Evolutionary conservation across 2,113 vertebrate genomes (phyloP).

Genomic region (Oryzias curvinotus): DNA sequence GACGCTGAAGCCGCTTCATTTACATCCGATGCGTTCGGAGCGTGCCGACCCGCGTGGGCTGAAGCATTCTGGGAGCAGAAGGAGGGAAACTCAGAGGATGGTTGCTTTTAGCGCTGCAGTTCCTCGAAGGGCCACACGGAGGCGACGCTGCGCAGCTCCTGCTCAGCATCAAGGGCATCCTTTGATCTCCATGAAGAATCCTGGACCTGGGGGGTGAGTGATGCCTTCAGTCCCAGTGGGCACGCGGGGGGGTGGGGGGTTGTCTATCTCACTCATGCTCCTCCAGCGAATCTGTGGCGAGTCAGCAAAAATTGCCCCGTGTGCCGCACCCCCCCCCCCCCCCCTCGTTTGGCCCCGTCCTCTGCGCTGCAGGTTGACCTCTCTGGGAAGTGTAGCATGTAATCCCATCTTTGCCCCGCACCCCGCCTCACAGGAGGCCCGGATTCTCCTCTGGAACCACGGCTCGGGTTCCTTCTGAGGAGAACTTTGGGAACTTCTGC

Average conservation of each 20-base stretch:
- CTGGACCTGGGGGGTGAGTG: slow-evolving; percentile 6
- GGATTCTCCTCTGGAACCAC: no score
- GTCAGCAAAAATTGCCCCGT: slow-evolving; percentile 54
- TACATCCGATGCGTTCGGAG: no score
- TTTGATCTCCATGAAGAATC: slow-evolving; percentile 44
- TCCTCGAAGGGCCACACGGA: slow-evolving; percentile 24
- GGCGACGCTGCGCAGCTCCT: slow-evolving; percentile 29
- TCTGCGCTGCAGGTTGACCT: slow-evolving; percentile 43
- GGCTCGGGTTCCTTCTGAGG: no score
- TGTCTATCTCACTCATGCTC: slow-evolving; percentile 20
- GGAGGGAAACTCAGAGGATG: neutral
- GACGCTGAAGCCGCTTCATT: no score
- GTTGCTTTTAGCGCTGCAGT: slow-evolving; percentile 11
- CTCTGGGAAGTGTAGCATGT: slow-evolving; percentile 48
- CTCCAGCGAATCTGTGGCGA: slow-evolving; percentile 23
- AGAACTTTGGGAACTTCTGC: no score
- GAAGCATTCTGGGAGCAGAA: neutral
- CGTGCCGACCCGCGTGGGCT: no score
- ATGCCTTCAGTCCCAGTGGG: slow-evolving; percentile 13
- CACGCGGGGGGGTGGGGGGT: neutral
- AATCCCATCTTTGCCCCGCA: slow-evolving; percentile 10
- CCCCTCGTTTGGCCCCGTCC: neutral
- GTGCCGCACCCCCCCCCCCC: slow-evolving; percentile 16
- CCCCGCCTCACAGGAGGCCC: neutral
- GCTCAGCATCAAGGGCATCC: slow-evolving; percentile 39